Base-by-base conservation (phyloP, 2,797 vertebrate genomes). In the Phaenicophaeus curvirostris region DNA sequence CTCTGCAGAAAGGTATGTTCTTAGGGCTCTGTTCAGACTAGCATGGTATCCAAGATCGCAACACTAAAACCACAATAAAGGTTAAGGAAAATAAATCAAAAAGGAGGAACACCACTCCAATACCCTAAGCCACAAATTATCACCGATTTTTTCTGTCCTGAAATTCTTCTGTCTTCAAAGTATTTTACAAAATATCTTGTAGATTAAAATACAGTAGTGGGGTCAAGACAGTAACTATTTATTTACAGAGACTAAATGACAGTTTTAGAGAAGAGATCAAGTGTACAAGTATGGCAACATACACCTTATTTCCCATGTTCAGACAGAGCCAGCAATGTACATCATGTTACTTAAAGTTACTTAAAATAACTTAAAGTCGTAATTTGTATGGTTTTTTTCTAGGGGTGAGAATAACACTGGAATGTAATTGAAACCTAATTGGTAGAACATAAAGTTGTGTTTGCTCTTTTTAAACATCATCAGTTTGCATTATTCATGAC, bases 1-100 rank as follows among this genome's bases (percentile, higher is more conserved):
- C 82, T 99, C 99, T 6, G 99, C 99, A 17, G 99, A 99, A 55
- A 99, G 98, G 96, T 99, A 99, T 11, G 99, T 99, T 96, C 99
- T 98, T 80, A 99, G 96, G 67, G 99, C 99, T 76, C 99, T 98
- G 96, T 99, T 99, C 95, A 99, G 98, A 96, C 99, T 99, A 92
- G 99, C 98, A 1, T 99, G 99, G 96, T 99, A 99, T 66, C 99
- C 99, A 93, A 99, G 97, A 97, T 99, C 99, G 79, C 99, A 99
- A 97, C 99, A 99, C 99, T 99, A 97, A 57, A 88, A 91, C 39
- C 44, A 93, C 35, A 87, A 79, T 5, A 92, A 82, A 90, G 19
- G 33, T 83, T 83, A 61, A 91, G 87, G 42, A 75, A 94, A 93
- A 84, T 13, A 76, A 55, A 48, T 62, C 74, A 75, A 86, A 74